Evolutionary conservation across 2,888 invertebrate genomes (phyloP).

Genomic region (Noctuana brunneofusca): DNA sequence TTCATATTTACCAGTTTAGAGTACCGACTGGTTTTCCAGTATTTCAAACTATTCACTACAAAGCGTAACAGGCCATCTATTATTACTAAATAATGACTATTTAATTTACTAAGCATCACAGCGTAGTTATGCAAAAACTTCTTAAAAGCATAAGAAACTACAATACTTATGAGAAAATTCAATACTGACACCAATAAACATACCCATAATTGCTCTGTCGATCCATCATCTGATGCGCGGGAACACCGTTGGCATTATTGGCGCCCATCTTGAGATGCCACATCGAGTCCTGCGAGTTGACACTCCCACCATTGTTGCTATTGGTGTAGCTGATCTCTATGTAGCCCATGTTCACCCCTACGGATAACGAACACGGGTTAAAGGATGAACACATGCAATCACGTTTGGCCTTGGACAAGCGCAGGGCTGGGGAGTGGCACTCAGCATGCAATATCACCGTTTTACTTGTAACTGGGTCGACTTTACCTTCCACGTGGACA

Average conservation of each 20-base stretch:
- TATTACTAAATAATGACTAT: too few species aligned
- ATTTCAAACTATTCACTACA: too few species aligned
- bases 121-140: too few species aligned
- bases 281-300: slow-evolving; percentile 96
- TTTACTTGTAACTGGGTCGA: slow-evolving; percentile 38
- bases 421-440: slow-evolving; percentile 22
- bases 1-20: too few species aligned
- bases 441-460: slow-evolving; percentile 40
- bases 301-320: slow-evolving; percentile 97
- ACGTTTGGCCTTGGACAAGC: not conserved
- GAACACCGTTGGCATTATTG: slow-evolving; percentile 84
- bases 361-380: slow-evolving; percentile 24
- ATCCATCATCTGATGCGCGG: slow-evolving; percentile 81
- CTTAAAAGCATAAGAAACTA: not conserved
- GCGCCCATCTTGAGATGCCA: slow-evolving; percentile 97
- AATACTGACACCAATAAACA: slow-evolving; percentile 14
- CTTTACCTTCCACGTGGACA: slow-evolving; percentile 58
- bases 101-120: too few species aligned
- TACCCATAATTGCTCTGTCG: slow-evolving; percentile 87
- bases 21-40: too few species aligned
- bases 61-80: too few species aligned
- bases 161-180: not conserved
- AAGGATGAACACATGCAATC: not conserved
- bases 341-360: slow-evolving; percentile 94
- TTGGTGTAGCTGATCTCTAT: slow-evolving; percentile 96